Evolutionary conservation across 2,797 vertebrate genomes (phyloP).

Genomic region (Enteromius mattozi): DNA sequence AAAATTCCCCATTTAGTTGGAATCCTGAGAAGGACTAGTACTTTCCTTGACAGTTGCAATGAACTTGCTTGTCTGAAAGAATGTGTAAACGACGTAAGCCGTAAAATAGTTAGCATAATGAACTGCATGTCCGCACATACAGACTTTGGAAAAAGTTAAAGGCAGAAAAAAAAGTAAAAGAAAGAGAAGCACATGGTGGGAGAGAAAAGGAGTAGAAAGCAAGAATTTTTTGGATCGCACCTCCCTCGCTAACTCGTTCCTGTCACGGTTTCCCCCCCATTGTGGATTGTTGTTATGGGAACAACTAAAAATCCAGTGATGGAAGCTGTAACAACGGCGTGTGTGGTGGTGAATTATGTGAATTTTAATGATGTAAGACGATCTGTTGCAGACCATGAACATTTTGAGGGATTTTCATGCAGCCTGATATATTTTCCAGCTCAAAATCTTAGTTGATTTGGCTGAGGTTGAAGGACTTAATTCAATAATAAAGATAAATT

Average conservation of each 20-base stretch:
- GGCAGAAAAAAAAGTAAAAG: background rate
- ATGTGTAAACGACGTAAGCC: background rate
- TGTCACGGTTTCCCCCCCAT: conserved; percentile 1
- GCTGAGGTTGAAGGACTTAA: conserved; percentile 7
- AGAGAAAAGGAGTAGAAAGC: background rate
- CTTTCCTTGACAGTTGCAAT: conserved; percentile 2
- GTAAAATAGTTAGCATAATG: background rate
- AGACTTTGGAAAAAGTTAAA: conserved; percentile 14
- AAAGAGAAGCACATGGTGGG: background rate
- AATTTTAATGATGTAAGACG: conserved; percentile 28
- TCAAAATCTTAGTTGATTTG: background rate
- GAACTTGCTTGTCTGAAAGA: conserved; percentile 12
- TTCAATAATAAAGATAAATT: conserved; percentile 15
- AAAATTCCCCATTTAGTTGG: background rate
- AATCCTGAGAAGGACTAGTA: conserved; percentile 10
- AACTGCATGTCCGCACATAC: background rate
- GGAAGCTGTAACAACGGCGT: background rate
- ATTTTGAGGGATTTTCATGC: conserved; percentile 7
- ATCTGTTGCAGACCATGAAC: conserved; percentile 20
- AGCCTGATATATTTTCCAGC: conserved; percentile 32
- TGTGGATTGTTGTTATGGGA: conserved; percentile 27
- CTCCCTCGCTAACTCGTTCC: conserved; percentile 13
- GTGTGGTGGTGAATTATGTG: conserved; percentile 15
- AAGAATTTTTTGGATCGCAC: background rate
- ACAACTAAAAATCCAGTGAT: conserved; percentile 22